Evolutionary conservation across 2,797 vertebrate genomes (phyloP).

Genomic region (Pangasius sanitwongsei): DNA sequence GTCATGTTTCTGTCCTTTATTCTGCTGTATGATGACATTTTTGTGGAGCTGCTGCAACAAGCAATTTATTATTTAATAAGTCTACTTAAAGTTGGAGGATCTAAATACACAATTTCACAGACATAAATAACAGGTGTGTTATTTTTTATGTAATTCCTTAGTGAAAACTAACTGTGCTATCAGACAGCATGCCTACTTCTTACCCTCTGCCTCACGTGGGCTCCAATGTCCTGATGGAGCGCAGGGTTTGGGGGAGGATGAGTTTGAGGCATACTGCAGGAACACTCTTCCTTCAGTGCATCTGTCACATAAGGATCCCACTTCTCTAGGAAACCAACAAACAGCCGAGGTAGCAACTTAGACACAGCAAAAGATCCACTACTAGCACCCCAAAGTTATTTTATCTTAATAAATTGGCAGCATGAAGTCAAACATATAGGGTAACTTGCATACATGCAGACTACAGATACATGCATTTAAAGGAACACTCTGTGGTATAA

Average conservation of each 20-base stretch:
- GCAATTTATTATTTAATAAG: neutral
- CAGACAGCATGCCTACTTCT: conserved; percentile 36
- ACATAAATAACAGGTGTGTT: neutral
- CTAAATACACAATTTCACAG: neutral
- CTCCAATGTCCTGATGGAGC: conserved; percentile 96
- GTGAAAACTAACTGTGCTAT: neutral
- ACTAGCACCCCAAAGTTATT: neutral
- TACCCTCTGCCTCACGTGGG: conserved; percentile 97
- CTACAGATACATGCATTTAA: neutral
- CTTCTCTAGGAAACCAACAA: conserved; percentile 99
- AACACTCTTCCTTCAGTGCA: conserved; percentile 89
- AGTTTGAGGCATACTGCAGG: conserved; percentile 91
- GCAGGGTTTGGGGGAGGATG: conserved; percentile 93
- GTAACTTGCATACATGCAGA: neutral
- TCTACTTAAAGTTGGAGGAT: neutral
- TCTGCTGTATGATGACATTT: neutral
- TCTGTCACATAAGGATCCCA: conserved; percentile 96
- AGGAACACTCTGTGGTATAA: neutral
- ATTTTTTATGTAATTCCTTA: neutral
- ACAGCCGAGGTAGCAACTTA: conserved; percentile 80
- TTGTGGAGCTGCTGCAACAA: neutral
- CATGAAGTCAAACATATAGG: neutral
- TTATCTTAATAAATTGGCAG: neutral
- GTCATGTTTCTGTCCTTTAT: neutral
- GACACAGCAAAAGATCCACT: conserved; percentile 63